These are phyloP conservation scores for Cryptoleucopteryx plumbea DNA, from an alignment of 2,113 vertebrate species.

Conservation along the genomic window DNA sequence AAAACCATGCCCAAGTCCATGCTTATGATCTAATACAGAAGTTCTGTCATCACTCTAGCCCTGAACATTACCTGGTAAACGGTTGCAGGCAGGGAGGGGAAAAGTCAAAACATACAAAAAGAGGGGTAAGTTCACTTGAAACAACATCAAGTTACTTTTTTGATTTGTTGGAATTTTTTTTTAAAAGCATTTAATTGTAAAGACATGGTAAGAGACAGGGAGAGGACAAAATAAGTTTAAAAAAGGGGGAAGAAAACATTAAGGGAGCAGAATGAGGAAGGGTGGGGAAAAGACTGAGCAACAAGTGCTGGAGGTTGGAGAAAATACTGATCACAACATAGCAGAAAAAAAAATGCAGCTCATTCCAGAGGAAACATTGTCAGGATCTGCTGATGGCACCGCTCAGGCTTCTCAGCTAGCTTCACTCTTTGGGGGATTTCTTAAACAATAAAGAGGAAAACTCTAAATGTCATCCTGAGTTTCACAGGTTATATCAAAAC, in stretches of 20 bases:
- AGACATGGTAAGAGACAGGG: neutral
- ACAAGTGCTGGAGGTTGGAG: neutral
- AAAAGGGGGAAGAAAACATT: neutral
- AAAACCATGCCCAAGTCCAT: neutral
- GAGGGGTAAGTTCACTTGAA: neutral
- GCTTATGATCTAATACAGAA: neutral
- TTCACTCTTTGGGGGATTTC: neutral
- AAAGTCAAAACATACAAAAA: neutral
- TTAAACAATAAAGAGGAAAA: neutral
- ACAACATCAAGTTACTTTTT: neutral
- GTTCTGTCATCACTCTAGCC: neutral
- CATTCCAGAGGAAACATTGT: neutral
- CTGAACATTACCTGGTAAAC: neutral
- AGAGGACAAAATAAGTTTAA: neutral
- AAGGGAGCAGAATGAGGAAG: neutral
- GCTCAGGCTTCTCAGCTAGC: neutral
- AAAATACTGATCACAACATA: neutral
- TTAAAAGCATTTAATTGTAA: neutral
- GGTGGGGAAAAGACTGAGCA: neutral
- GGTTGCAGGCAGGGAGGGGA: fast-evolving
- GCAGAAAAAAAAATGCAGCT: neutral
- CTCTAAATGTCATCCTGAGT: neutral
- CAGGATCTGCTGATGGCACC: neutral
- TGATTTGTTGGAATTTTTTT: neutral
- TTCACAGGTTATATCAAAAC: neutral